Conservation (phyloP, 2,888 invertebrate genomes). For the Drosophila rellima region DNA sequence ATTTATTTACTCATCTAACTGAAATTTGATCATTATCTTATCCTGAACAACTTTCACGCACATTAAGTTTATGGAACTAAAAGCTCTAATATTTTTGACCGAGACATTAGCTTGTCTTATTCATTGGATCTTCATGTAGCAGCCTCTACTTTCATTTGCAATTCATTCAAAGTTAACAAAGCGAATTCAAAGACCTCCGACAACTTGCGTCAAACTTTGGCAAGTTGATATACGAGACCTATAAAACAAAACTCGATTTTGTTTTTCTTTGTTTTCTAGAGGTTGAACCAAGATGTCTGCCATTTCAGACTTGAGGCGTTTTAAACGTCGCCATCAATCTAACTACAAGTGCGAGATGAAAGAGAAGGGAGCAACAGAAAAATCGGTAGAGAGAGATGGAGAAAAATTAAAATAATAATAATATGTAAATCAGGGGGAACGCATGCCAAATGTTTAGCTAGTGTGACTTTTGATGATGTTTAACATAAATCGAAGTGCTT, state of each 20-base stretch:
- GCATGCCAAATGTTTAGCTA: conserved; percentile 74
- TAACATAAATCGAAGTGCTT: conserved; percentile 80
- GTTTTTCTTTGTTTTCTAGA: conserved; percentile 2
- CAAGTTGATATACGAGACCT: conserved; percentile 40
- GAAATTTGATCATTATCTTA: conserved; percentile 1
- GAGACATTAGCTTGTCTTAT: conserved; percentile 12
- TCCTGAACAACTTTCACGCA: conserved; percentile 16
- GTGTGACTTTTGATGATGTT: conserved; percentile 78
- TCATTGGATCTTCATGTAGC: conserved; percentile 9
- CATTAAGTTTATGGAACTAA: conserved; percentile 27
- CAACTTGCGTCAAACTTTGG: conserved; percentile 23
- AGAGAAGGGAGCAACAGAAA: neutral
- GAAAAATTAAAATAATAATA: conserved; percentile 29
- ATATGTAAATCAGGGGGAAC: conserved; percentile 68
- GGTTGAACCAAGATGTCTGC: conserved; percentile 33
- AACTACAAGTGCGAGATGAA: conserved; percentile 24
- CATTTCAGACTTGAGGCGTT: conserved; percentile 44
- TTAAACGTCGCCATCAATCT: conserved; percentile 60
- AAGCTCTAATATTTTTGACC: conserved; percentile 8
- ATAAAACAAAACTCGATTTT: conserved; percentile 34
- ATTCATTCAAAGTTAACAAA: conserved; percentile 17
- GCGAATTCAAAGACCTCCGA: conserved; percentile 17
- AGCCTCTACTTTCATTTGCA: conserved; percentile 19
- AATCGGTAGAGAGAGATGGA: neutral
- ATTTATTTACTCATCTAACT: neutral